Conservation (phyloP, 2,113 vertebrate species). For the Phalacrocorax pelagicus region DNA sequence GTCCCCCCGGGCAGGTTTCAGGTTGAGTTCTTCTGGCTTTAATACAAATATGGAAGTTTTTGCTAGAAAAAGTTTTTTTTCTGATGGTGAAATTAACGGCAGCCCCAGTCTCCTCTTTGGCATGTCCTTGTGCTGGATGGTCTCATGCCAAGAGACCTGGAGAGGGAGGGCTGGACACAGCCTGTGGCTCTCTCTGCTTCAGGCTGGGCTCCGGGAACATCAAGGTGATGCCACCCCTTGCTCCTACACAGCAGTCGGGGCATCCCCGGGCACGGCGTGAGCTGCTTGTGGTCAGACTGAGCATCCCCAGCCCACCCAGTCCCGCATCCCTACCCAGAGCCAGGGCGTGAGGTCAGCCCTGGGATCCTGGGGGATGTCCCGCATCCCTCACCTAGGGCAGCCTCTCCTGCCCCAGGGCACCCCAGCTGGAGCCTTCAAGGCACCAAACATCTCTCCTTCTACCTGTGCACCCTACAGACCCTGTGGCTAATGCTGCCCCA, state of each 20-base stretch:
- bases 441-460: not conserved
- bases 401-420: not conserved
- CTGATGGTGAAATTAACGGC: not conserved
- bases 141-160: not conserved
- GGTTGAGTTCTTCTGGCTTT: not conserved
- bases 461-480: rapidly evolving
- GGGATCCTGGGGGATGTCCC: not conserved
- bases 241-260: not conserved
- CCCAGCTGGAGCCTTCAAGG: not conserved
- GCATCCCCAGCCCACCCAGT: not conserved
- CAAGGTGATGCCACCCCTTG: not conserved
- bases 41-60: not conserved
- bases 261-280: rapidly evolving
- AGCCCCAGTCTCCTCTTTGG: too few species aligned
- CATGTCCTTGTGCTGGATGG: not conserved
- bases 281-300: rapidly evolving
- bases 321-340: not conserved
- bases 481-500: rapidly evolving
- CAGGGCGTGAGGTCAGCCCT: rapidly evolving
- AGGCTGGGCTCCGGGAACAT: not conserved
- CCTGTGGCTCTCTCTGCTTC: not conserved
- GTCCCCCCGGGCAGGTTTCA: rapidly evolving
- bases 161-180: not conserved
- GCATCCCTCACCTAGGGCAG: not conserved
- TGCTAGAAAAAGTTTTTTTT: not conserved